Conservation (phyloP, 1,140 invertebrate species). For the Caenorhabditis tropicalis region DNA sequence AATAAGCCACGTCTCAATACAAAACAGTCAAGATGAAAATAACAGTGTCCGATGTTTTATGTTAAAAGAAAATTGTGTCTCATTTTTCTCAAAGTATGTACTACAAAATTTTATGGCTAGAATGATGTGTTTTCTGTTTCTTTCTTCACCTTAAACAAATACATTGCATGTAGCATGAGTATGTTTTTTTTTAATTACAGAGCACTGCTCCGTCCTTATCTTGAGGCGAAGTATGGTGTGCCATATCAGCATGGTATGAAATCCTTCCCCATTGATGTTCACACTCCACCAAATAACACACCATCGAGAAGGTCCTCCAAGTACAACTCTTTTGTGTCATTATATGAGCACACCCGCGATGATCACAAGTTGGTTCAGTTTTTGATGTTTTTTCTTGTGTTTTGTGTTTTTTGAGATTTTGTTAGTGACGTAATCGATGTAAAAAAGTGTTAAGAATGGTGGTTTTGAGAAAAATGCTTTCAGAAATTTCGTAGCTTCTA, state of each 20-base stretch:
- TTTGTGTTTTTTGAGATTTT: conserved; percentile 18
- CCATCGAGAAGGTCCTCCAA: conserved; percentile 32
- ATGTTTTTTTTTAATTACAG: neutral
- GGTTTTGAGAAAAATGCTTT: no score
- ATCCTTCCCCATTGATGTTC: conserved; percentile 25
- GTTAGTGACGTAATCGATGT: neutral
- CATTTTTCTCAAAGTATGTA: neutral
- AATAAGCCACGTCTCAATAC: no score
- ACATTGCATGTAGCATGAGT: neutral
- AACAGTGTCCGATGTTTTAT: no score
- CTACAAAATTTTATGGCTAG: no score
- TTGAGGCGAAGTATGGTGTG: conserved; percentile 32
- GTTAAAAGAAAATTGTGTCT: no score
- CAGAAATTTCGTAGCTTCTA: neutral
- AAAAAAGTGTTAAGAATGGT: no score
- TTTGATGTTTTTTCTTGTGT: neutral
- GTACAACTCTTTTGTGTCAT: conserved; percentile 35
- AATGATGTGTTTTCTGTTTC: no score
- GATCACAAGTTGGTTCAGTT: conserved; percentile 36
- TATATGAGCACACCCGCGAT: conserved; percentile 34
- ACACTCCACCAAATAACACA: conserved; percentile 19
- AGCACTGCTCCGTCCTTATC: conserved; percentile 22
- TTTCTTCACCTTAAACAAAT: neutral
- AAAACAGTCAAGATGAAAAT: no score
- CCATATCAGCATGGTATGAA: conserved; percentile 35